A percentile compares a stretch with the other conserved stretches of the same genome.
These are phyloP conservation scores for Bubo blakistoni DNA, from an alignment of 2,113 vertebrate genomes.

Conservation along the genomic window DNA sequence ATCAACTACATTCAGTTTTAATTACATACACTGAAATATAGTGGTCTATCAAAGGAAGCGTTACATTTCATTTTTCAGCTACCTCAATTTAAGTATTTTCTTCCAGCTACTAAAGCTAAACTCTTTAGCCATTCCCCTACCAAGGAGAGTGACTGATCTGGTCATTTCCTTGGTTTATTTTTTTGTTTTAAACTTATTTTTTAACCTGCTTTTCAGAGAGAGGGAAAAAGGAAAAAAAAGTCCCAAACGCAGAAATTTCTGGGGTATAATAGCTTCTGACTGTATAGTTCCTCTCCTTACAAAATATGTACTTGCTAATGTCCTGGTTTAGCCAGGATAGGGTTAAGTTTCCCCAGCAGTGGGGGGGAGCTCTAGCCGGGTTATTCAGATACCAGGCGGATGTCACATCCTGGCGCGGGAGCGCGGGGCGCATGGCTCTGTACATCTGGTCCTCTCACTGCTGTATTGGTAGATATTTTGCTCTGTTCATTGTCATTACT, in stretches of 20 bases:
- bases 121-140: neutral
- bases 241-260: neutral
- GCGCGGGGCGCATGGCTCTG: no score
- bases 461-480: no score
- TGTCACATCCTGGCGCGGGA: no score
- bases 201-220: neutral
- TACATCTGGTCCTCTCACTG: no score
- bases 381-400: no score
- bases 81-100: neutral
- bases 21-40: neutral
- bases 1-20: neutral
- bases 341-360: no score
- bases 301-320: neutral
- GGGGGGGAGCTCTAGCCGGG: no score
- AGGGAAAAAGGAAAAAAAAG: accelerated
- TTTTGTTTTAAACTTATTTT: neutral
- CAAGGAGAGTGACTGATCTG: neutral
- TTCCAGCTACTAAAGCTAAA: neutral
- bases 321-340: no score
- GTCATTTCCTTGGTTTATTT: neutral
- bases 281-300: neutral
- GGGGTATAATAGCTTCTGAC: neutral
- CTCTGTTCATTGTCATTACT: no score
- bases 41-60: neutral
- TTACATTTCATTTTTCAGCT: neutral